These are phyloP conservation scores for Euphysa ruthae DNA, from an alignment of 30 jellyfish, hydroid and myxozoan species.

Conservation along the genomic window DNA sequence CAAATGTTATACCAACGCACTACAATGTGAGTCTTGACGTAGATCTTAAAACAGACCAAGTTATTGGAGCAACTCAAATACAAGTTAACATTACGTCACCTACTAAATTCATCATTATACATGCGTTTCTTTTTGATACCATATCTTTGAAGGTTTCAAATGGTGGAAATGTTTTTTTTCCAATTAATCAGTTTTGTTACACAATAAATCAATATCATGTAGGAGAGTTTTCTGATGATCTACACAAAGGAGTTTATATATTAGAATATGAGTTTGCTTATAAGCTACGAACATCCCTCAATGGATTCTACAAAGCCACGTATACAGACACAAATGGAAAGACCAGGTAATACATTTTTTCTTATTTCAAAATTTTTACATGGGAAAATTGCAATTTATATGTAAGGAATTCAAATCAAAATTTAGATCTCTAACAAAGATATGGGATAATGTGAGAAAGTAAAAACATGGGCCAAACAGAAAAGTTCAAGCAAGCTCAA, in stretches of 20 bases:
- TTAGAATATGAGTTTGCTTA: constrained; percentile 38
- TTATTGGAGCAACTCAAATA: constrained; percentile 41
- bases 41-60: constrained; percentile 33
- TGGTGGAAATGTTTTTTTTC: neutral
- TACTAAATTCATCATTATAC: constrained; percentile 44
- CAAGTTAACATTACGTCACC: constrained; percentile 24
- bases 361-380: neutral
- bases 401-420: neutral
- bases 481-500: no score
- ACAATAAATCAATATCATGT: constrained; percentile 57
- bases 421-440: no score
- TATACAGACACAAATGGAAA: constrained; percentile 50
- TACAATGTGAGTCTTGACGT: constrained; percentile 57
- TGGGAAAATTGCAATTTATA: neutral
- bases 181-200: constrained; percentile 33
- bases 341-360: constrained; percentile 41
- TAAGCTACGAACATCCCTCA: constrained; percentile 34
- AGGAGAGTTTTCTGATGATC: constrained; percentile 20
- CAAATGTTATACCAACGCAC: constrained; percentile 40
- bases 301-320: constrained; percentile 69
- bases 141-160: neutral
- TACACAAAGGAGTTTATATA: constrained; percentile 32
- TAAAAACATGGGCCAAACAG: no score
- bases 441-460: no score
- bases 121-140: constrained; percentile 1